These are phyloP conservation scores for Neodiprion fabricii DNA, from an alignment of 1,140 invertebrate species.

Conservation along the genomic window DNA sequence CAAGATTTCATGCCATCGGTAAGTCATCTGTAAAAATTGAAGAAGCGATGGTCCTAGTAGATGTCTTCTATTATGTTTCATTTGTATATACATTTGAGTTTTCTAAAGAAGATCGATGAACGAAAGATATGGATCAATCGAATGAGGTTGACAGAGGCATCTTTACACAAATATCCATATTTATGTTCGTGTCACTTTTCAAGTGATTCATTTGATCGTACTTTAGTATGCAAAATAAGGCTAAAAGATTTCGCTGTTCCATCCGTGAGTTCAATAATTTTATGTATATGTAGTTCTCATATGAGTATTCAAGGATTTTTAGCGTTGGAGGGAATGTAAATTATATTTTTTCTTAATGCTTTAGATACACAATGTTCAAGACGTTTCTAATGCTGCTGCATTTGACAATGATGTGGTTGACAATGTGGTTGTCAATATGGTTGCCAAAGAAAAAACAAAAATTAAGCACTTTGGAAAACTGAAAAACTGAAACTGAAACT, in stretches of 20 bases:
- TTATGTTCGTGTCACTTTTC: slow-evolving; percentile 1
- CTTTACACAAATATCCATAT: not conserved
- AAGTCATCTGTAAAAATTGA: not conserved
- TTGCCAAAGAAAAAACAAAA: not conserved
- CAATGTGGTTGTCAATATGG: not conserved
- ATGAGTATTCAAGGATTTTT: not conserved
- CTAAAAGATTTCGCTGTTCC: not conserved
- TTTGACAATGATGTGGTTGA: not conserved
- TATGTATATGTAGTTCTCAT: not conserved
- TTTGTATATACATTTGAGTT: not conserved
- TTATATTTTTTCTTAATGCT: not conserved
- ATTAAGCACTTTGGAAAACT: not conserved
- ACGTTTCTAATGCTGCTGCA: not conserved
- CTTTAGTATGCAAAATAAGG: not conserved
- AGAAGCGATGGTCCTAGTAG: not conserved
- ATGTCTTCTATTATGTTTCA: not conserved
- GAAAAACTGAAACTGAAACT: no score
- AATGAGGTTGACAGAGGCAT: not conserved
- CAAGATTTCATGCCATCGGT: not conserved
- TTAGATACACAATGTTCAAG: not conserved
- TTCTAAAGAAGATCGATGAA: no score
- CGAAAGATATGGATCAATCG: not conserved
- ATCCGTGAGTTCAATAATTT: not conserved
- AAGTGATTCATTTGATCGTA: not conserved
- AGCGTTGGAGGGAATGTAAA: not conserved